Percentiles rank a stretch among this genome's conserved stretches.
Evolutionary conservation across 2,888 invertebrate species (phyloP).

Genomic region (Drosophila limbata): DNA sequence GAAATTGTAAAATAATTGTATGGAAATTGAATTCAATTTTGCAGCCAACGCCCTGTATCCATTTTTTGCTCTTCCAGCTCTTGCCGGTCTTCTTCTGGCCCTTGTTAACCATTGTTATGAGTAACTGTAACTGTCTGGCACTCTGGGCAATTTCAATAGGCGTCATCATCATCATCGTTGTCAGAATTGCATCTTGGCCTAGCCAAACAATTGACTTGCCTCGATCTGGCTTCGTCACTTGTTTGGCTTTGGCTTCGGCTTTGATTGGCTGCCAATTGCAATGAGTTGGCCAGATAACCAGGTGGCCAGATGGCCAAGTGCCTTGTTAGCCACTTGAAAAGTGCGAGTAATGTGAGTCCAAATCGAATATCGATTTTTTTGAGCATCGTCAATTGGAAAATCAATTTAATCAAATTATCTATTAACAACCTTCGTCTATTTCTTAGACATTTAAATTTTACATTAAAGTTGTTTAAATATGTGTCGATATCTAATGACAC

Average conservation of each 20-base stretch:
- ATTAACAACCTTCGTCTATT: no score
- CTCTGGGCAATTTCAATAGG: slow-evolving; percentile 16
- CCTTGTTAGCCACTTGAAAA: not conserved
- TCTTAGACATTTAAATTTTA: no score
- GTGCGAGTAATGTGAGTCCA: not conserved
- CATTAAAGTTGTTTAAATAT: no score
- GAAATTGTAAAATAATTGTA: slow-evolving; percentile 71
- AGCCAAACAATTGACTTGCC: slow-evolving; percentile 23
- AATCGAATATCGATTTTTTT: slow-evolving; percentile 4
- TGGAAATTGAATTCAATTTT: slow-evolving; percentile 72
- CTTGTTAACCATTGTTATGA: slow-evolving; percentile 3
- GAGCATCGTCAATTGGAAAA: not conserved
- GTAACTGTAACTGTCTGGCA: slow-evolving; percentile 8
- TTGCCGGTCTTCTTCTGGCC: not conserved
- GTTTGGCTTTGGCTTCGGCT: slow-evolving; percentile 2
- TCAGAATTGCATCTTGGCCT: slow-evolving; percentile 9
- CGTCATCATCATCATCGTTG: slow-evolving; percentile 1
- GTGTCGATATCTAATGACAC: no score
- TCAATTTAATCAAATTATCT: not conserved
- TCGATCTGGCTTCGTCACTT: slow-evolving; percentile 22
- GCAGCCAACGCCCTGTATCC: slow-evolving; percentile 19
- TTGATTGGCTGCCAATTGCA: slow-evolving; percentile 4
- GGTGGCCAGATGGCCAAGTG: not conserved
- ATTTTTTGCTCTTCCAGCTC: no score
- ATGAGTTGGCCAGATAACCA: slow-evolving; percentile 1